Evolutionary conservation across 2,888 invertebrate species (phyloP).

Genomic region (Vandiemenella viatica): DNA sequence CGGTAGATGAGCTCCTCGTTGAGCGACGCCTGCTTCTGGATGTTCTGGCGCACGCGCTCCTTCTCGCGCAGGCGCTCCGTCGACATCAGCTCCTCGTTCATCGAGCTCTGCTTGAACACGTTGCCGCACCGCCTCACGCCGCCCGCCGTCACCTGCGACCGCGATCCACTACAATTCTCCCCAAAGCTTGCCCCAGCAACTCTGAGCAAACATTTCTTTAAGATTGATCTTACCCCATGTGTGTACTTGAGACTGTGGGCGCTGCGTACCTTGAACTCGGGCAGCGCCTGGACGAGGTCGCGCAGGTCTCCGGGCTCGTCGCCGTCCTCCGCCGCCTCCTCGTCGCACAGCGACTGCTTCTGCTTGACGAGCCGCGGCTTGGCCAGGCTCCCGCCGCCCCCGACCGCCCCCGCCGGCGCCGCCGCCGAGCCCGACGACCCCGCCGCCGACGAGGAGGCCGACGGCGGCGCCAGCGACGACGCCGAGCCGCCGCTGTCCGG

Average conservation of each 20-base stretch:
- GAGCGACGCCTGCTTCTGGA: constrained; percentile 76
- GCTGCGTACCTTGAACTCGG: constrained; percentile 22
- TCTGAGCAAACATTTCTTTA: too few relatives aligned
- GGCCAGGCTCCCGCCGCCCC: constrained; percentile 1
- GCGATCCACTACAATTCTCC: not conserved
- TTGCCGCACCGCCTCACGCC: constrained; percentile 31
- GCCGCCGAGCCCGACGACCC: constrained; percentile 2
- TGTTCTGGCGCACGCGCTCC: constrained; percentile 63
- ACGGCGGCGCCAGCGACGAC: not conserved
- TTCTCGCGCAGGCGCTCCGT: constrained; percentile 72
- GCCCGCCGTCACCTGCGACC: constrained; percentile 18
- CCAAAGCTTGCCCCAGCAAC: not conserved
- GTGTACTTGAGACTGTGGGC: too few relatives aligned
- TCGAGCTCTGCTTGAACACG: constrained; percentile 66
- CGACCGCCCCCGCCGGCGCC: constrained; percentile 6
- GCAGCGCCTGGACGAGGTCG: constrained; percentile 44
- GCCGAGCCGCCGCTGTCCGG: not conserved
- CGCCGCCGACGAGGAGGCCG: not conserved
- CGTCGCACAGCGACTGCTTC: constrained; percentile 65
- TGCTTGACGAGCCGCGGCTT: constrained; percentile 70
- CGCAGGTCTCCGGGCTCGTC: constrained; percentile 56
- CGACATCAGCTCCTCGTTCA: constrained; percentile 81
- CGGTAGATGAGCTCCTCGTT: constrained; percentile 73
- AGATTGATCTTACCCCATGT: too few relatives aligned
- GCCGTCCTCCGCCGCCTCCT: constrained; percentile 25